Evolutionary conservation across 2,888 invertebrate species (phyloP), one percentile per base, ranked within the genome.

Genomic region (Dasypolia templi): DNA sequence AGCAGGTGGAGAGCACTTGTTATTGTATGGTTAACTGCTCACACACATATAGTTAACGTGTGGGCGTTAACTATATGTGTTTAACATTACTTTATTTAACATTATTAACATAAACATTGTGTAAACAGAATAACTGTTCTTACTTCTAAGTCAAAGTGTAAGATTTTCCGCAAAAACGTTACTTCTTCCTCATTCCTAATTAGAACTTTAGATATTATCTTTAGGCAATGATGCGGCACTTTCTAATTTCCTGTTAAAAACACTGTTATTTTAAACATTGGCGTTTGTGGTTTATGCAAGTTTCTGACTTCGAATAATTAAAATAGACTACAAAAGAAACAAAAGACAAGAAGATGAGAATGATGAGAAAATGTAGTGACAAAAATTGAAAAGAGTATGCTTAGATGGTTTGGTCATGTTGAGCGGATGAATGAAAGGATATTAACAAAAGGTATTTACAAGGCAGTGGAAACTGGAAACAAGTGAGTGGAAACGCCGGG

Each of bases 161-260:
- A 70, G 53, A 26, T 61, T 69, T 69, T 44, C 26, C 39, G 51
- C 26, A 49, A 70, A 74, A 72, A 63, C 59, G 56, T 53, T 56
- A 82, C 29, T 59, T 71, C 35, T 46, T 64, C 44, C 51, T 32
- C 49, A 59, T 49, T 62, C 19, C n/a, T 64, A 70, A 75, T 75
- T 62, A 65, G 22, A 51, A 59, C 32, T 44, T 49, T 46, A 66
- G 19, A 49, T 11, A 67, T 70, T 42, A 53, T 61, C 35, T 55
- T 46, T 46, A 49, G 29, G 44, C 19, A 44, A 58, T 79, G 82
- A 85, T 22, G n/a, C 53, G 63, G 76, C 72, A 84, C 79, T 85
- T 85, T 82, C 76, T 82, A 67, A 62, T 74, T 69, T 84, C 79
- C 83, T 62, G 82, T 84, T 85, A 84, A 67, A 75, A 32, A 64